Base-by-base conservation (phyloP, 2,797 vertebrate species). In the Sebastolobus altivelis region DNA sequence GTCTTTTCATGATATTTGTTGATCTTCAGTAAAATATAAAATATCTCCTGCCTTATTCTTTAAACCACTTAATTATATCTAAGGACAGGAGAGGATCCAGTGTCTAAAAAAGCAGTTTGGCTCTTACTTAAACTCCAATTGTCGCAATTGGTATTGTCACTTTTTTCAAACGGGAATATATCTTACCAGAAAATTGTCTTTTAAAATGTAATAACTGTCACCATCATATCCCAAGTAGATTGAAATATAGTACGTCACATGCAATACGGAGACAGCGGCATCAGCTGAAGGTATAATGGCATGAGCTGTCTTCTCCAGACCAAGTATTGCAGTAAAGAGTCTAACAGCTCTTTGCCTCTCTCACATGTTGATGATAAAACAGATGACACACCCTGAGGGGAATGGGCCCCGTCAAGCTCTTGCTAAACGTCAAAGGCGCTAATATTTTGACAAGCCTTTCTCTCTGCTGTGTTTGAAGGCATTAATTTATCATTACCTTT, bases 371-470 rank as follows among this genome's bases (percentile, higher is more conserved):
- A 81, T 78, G 80, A 84, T 87, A 80, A 85, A 89, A 90, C 69
- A 80, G 73, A 90, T 84, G 91, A 88, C 81, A 80, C 74, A 59
- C 76, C 84, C 87, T 12, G 84, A 72, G 80, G 77, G 71, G 70
- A 82, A 59, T 16, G 69, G 68, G 69, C 65, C 79, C 75, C 40
- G 72, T 83, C 88, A 91, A 92, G 83, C 67, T 81, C 88, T 76
- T 82, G 84, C 79, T 89, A 89, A 94, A 93, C 94, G 90, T 94
- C 86, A 91, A 58, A 87, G 78, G 68, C 81, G 74, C 87, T 91
- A 92, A 89, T 90, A 88, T 92, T 93, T 92, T 89, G 88, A 92
- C 87, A 90, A 89, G 81, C 78, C 56, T 79, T 87, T 79, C 80
- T 62, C 83, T 82, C 72, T 37, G 62, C 69, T 69, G 63, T 76